Percentiles rank a stretch among this genome's conserved stretches.
Conservation (phyloP, 2,113 vertebrate species). For the Diadophis punctatus region DNA sequence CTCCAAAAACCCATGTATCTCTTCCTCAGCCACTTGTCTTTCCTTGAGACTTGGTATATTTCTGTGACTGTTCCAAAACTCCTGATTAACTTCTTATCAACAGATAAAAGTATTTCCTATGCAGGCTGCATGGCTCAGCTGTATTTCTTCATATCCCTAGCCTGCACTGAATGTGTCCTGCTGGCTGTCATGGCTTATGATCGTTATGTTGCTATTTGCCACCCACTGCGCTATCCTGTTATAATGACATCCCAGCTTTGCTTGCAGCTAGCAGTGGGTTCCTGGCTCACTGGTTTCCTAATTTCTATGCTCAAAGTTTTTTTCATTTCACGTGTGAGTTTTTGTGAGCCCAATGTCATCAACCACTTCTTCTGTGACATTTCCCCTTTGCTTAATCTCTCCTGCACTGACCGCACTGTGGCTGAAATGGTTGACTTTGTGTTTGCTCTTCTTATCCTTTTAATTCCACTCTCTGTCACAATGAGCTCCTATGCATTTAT, state of each 20-base stretch:
- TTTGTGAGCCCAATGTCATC: slow-evolving; percentile 35
- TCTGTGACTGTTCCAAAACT: slow-evolving; percentile 50
- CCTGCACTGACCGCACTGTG: neutral
- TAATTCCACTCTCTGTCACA: slow-evolving; percentile 38
- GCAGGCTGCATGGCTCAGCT: slow-evolving; percentile 36
- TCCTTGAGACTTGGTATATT: slow-evolving; percentile 48
- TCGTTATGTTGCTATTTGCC: slow-evolving; percentile 48
- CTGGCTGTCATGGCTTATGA: slow-evolving; percentile 55
- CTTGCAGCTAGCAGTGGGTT: slow-evolving; percentile 18
- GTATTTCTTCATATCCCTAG: slow-evolving; percentile 45
- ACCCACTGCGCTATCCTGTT: slow-evolving; percentile 29
- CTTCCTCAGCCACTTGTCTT: slow-evolving; percentile 38
- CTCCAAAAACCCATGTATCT: slow-evolving; percentile 60
- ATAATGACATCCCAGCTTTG: slow-evolving; percentile 33
- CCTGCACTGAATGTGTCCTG: slow-evolving; percentile 44
- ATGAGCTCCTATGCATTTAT: slow-evolving; percentile 39
- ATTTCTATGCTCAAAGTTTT: slow-evolving; percentile 32
- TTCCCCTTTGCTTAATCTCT: slow-evolving; percentile 42
- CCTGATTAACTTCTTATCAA: neutral
- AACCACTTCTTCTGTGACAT: slow-evolving; percentile 58
- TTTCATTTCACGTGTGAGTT: slow-evolving; percentile 41
- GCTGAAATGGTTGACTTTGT: slow-evolving; percentile 49
- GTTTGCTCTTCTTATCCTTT: slow-evolving; percentile 30
- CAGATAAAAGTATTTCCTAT: slow-evolving; percentile 28
- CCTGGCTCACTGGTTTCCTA: slow-evolving; percentile 30